Conservation (phyloP, 2,888 invertebrate genomes). For the Dysmachus trigonus region DNA sequence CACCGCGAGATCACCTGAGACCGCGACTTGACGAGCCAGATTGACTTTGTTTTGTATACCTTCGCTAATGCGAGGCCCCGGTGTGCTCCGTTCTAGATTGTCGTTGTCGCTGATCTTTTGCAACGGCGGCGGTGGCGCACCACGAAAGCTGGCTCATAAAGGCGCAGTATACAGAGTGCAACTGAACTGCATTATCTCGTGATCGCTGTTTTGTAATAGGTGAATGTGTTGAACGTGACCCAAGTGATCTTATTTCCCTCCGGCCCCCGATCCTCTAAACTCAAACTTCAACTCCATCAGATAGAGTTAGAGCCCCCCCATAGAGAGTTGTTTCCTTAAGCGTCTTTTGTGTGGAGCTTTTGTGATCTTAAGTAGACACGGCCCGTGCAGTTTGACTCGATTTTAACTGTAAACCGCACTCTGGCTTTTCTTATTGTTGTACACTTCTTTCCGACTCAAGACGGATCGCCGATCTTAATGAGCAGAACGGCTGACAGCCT, state of each 20-base stretch:
- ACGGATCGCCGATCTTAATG: constrained; percentile 30
- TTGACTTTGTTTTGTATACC: neutral
- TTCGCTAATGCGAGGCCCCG: neutral
- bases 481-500: neutral
- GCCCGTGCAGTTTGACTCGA: constrained; percentile 10
- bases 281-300: neutral
- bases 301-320: neutral
- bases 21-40: neutral
- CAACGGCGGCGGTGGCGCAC: too few relatives aligned
- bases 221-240: constrained; percentile 38
- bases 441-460: neutral
- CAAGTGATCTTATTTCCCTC: constrained; percentile 19
- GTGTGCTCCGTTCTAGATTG: neutral
- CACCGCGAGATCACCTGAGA: constrained; percentile 8
- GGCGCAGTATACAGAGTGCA: neutral
- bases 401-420: constrained; percentile 38
- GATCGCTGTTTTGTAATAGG: constrained; percentile 33
- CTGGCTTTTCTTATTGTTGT: neutral
- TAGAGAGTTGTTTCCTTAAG: neutral
- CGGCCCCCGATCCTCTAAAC: neutral
- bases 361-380: constrained; percentile 1
- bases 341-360: neutral
- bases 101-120: constrained; percentile 14
- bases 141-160: neutral
- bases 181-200: neutral